Percentiles rank a stretch among this genome's conserved stretches.
These are phyloP conservation scores for Theonella swinhoei DNA, from an alignment of 37 sponge, comb jelly and placozoan genomes.

Conservation along the genomic window DNA sequence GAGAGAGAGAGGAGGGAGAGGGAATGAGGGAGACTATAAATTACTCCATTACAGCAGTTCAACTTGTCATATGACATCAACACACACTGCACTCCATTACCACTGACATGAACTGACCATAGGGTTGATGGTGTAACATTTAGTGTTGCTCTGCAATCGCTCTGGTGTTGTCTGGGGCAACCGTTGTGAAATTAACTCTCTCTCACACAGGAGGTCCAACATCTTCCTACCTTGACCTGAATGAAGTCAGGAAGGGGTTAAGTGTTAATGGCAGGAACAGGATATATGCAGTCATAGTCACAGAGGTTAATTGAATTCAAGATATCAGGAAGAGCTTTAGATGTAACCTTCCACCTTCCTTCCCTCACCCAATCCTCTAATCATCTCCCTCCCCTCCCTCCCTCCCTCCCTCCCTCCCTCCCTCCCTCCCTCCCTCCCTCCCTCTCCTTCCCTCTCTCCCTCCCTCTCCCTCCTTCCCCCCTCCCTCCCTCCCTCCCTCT, in stretches of 20 bases:
- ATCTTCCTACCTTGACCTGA: constrained; percentile 41
- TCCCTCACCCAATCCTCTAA: not conserved
- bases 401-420: not conserved
- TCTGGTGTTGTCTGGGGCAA: constrained; percentile 95
- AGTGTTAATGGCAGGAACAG: too few species aligned
- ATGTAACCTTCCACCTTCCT: not conserved
- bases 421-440: not conserved
- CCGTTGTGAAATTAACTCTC: constrained; percentile 85
- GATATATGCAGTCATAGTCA: too few species aligned
- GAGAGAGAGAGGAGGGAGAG: not conserved
- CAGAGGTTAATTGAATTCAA: too few species aligned
- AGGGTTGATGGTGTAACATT: constrained; percentile 87
- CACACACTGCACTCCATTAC: too few species aligned
- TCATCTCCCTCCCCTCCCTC: not conserved
- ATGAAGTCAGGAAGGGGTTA: not conserved
- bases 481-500: not conserved
- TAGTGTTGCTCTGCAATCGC: constrained; percentile 59
- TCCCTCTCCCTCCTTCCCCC: not conserved
- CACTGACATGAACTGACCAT: constrained; percentile 20
- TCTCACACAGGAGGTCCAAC: constrained; percentile 80
- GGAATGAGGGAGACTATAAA: not conserved
- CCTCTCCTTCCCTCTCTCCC: not conserved
- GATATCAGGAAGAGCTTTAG: not conserved
- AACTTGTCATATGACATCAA: too few species aligned
- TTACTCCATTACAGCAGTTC: too few species aligned